Base-by-base conservation (phyloP, 1,140 invertebrate genomes). In the Cephus cinctus region DNA sequence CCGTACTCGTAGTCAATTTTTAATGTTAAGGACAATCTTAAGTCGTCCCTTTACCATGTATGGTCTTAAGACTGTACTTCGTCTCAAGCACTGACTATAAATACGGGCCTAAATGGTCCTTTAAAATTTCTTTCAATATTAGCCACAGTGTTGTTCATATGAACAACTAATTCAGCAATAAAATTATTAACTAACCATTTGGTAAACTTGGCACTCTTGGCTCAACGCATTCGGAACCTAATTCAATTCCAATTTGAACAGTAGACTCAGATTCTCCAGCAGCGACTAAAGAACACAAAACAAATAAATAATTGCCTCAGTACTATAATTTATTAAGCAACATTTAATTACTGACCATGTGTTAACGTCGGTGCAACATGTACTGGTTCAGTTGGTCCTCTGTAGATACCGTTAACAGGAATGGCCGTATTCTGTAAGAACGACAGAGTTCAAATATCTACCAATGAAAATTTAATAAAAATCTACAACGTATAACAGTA, bases 391-490 rank as follows among this genome's bases (percentile, higher is more conserved):
- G 71, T 72, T 19, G 82, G 79, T 31, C 81, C 86, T 60, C 86
- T 84, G 66, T 90, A 92, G 62, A 90, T 83, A 42, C 88, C 89
- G 70, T 91, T 90, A 11, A 92, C 86, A 45, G 90, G 90, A 79
- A 92, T 89, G 25, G 89, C 89, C 56, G 90, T 92, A 71, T 92
- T 92, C 87, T 90, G 73, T 22, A 82, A 81, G 53, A 50, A 57
- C 46, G 43, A 42, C 35, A n/a, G n/a, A n/a, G n/a, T n/a, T n/a
- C n/a, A n/a, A n/a, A n/a, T n/a, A n/a, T n/a, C n/a, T n/a, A n/a
- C n/a, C n/a, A n/a, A n/a, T n/a, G n/a, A n/a, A n/a, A n/a, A n/a
- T n/a, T n/a, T n/a, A n/a, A n/a, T n/a, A n/a, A n/a, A n/a, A n/a
- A n/a, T n/a, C n/a, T n/a, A n/a, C n/a, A n/a, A n/a, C n/a, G n/a